Evolutionary conservation across 2,888 invertebrate species (phyloP), one percentile per base, ranked within the genome.

Genomic region (Zootermopsis nevadensis): DNA sequence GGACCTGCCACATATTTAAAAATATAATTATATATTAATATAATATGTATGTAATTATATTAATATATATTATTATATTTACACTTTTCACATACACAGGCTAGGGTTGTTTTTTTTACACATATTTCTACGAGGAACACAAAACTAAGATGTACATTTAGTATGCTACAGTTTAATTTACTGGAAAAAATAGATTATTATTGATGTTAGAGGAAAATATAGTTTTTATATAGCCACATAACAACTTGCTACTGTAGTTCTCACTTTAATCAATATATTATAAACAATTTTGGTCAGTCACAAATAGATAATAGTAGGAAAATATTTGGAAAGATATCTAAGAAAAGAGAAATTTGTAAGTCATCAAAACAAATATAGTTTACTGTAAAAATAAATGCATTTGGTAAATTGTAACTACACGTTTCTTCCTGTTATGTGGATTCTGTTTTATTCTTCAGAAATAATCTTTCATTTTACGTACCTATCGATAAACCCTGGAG

Each of bases 1-100:
- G 86, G 86, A 86, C 84, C 83, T 85, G 85, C 84, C 74, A 74
- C 48, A 69, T 69, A 27, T 60, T 60, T 60, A 7, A 60, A 60
- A 60, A 60, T 81, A 42, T 38, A 33, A 38, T 22, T 55, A 30
- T 66, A 31, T 79, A 42, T 35, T 38, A 38, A 67, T 69, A 69
- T 69, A 27, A 66, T 15, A 0, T 48, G 3, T 19, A 12, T 12
- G 33, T 33, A 19, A 19, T 69, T 69, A 69, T 69, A 69, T 69
- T 69, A 69, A 69, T 15, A 66, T 66, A 66, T 27, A 66, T 66
- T 27, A 30, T 66, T 33, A 31, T 69, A 69, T 69, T 6, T 69
- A 69, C 1, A 33, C 22, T 0, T 55, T 53, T 22, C 48, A 76
- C 76, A 31, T 48, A 38, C n/a, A 77, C 77, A 30, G 77, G 77